phyloP scores from a whole-genome alignment of 2,113 vertebrate genomes.

The Gymnobelideus leadbeateri region DNA sequence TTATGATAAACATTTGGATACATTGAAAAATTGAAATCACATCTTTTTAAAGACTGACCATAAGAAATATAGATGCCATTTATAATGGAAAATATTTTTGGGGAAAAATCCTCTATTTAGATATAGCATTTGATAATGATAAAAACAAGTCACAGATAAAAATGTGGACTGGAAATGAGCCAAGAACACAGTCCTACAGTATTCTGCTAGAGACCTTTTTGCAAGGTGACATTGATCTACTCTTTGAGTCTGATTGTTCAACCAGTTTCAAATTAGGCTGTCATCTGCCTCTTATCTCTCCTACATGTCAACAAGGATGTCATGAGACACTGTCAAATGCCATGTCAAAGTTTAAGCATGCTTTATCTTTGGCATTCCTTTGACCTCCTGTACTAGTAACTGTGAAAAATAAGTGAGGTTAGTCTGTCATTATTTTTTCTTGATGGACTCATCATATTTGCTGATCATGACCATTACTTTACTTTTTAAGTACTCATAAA shows the following conservation, averaged over 20 bases:
- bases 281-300: constrained; percentile 3
- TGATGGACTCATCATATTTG: not conserved
- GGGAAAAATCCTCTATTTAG: constrained; percentile 62
- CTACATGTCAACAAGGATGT: not conserved
- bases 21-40: constrained; percentile 50
- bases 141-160: not conserved
- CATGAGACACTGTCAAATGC: not conserved
- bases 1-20: not conserved
- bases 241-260: not conserved
- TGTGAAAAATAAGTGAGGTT: not conserved
- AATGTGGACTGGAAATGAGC: not conserved
- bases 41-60: constrained; percentile 88
- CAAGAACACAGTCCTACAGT: not conserved
- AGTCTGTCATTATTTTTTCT: not conserved
- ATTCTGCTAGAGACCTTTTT: not conserved
- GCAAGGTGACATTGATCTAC: not conserved
- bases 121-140: not conserved
- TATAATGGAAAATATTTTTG: constrained; percentile 84
- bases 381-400: not conserved
- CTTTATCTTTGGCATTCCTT: not conserved
- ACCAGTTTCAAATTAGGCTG: not conserved
- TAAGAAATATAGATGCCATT: constrained; percentile 86
- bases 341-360: not conserved
- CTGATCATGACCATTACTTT: not conserved
- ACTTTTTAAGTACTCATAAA: not conserved